Conservation (phyloP, 2,888 invertebrate genomes). For the Zootermopsis nevadensis region DNA sequence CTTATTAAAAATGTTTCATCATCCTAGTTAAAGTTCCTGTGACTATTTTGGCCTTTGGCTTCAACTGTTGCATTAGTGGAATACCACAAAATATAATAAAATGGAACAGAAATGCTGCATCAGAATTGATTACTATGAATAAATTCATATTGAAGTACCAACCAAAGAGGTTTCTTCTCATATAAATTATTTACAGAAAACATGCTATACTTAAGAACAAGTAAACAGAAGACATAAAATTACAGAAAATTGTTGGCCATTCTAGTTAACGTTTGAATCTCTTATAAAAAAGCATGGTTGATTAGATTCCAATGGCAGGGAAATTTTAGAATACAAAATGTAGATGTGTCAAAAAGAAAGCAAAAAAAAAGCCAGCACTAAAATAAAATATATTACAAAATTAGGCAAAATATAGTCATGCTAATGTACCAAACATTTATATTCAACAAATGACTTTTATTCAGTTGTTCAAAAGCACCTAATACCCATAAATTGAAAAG, state of each 20-base stretch:
- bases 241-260: not conserved
- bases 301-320: not conserved
- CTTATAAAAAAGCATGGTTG: not conserved
- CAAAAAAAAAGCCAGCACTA: not conserved
- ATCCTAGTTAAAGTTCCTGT: not conserved
- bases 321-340: slow-evolving; percentile 5
- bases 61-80: not conserved
- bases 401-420: slow-evolving; percentile 4
- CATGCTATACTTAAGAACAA: slow-evolving; percentile 1
- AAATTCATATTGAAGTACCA: not conserved
- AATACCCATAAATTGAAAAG: not conserved
- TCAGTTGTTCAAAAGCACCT: not conserved
- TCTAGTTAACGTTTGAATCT: not conserved
- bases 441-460: not conserved
- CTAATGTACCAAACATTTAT: not conserved
- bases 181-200: not conserved
- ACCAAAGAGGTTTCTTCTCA: not conserved
- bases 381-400: not conserved
- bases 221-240: not conserved
- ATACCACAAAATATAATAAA: not conserved
- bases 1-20: not conserved
- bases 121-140: not conserved
- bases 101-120: not conserved
- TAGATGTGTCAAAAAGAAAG: not conserved
- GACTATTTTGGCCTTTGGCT: not conserved